Evolutionary conservation across 2,888 invertebrate genomes (phyloP).

Genomic region (Drosophila macrospina): DNA sequence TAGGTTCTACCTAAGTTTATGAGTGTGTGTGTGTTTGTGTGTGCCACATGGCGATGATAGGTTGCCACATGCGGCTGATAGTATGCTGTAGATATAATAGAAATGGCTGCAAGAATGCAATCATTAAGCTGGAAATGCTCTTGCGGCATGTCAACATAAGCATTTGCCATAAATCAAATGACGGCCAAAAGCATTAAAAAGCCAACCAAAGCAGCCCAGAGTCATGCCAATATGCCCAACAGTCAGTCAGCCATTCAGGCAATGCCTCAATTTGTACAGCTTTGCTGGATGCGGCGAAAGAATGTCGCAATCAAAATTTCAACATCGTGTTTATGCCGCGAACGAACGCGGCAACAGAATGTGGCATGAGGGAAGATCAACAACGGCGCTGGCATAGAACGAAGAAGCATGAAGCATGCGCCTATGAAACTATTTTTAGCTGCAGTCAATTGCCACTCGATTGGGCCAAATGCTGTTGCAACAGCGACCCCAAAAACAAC

Average conservation of each 20-base stretch:
- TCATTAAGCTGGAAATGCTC: conserved; percentile 64
- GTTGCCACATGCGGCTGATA: conserved; percentile 45
- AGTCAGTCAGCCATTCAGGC: conserved; percentile 26
- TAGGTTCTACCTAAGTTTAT: conserved; percentile 7
- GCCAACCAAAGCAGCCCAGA: conserved; percentile 29
- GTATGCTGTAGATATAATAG: conserved; percentile 47
- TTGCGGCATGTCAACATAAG: conserved; percentile 74
- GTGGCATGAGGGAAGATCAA: conserved; percentile 33
- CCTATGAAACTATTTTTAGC: conserved; percentile 67
- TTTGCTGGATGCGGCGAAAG: conserved; percentile 48
- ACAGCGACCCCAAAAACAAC: conserved; percentile 41
- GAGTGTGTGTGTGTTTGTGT: conserved; percentile 7
- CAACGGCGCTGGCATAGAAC: conserved; percentile 9
- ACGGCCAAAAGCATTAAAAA: conserved; percentile 55
- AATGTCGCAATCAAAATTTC: conserved; percentile 81
- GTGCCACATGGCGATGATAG: conserved; percentile 21
- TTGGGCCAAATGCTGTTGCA: conserved; percentile 64
- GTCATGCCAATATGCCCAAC: conserved; percentile 37
- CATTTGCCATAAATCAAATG: conserved; percentile 77
- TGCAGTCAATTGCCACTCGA: conserved; percentile 63
- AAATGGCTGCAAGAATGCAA: conserved; percentile 59
- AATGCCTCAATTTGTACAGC: conserved; percentile 69
- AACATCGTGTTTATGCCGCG: conserved; percentile 69
- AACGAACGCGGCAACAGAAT: conserved; percentile 26
- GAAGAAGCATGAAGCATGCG: conserved; percentile 48